Conservation (phyloP, 2,797 vertebrate genomes). For the Parambassis ranga region DNA sequence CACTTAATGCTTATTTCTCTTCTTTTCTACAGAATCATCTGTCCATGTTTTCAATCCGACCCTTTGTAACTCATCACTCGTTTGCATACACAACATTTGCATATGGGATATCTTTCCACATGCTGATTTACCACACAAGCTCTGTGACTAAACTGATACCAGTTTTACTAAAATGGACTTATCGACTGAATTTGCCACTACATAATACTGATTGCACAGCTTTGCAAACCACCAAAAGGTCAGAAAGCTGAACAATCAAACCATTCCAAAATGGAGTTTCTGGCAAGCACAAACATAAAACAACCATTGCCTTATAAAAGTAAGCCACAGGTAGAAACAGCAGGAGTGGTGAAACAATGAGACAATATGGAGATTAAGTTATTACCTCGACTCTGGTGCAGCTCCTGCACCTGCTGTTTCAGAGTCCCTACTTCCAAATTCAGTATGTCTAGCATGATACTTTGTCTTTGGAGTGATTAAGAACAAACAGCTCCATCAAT, state of each 20-base stretch:
- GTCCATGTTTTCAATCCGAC: background rate
- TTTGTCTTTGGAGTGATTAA: constrained; percentile 59
- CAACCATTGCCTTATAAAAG: constrained; percentile 18
- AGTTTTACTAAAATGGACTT: constrained; percentile 25
- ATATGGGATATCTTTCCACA: constrained; percentile 6
- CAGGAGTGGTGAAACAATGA: constrained; percentile 1
- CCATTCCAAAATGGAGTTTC: constrained; percentile 1
- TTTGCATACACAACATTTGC: constrained; percentile 27
- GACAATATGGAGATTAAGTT: constrained; percentile 27
- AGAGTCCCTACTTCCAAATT: constrained; percentile 31
- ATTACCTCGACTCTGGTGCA: constrained; percentile 19
- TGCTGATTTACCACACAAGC: constrained; percentile 50
- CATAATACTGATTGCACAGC: constrained; percentile 61
- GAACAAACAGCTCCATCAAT: constrained; percentile 61
- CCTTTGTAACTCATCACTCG: background rate
- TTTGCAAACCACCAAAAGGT: constrained; percentile 42
- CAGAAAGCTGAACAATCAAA: constrained; percentile 59
- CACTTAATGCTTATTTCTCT: background rate
- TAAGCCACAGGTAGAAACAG: background rate
- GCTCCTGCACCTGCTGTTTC: constrained; percentile 29
- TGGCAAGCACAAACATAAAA: constrained; percentile 29
- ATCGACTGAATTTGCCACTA: constrained; percentile 28
- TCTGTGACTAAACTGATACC: constrained; percentile 30
- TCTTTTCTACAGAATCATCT: background rate
- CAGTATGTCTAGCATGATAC: constrained; percentile 26